Percentiles rank a stretch among this genome's conserved stretches.
Evolutionary conservation across 2,888 invertebrate species (phyloP).

Genomic region (Oasisia sp.): DNA sequence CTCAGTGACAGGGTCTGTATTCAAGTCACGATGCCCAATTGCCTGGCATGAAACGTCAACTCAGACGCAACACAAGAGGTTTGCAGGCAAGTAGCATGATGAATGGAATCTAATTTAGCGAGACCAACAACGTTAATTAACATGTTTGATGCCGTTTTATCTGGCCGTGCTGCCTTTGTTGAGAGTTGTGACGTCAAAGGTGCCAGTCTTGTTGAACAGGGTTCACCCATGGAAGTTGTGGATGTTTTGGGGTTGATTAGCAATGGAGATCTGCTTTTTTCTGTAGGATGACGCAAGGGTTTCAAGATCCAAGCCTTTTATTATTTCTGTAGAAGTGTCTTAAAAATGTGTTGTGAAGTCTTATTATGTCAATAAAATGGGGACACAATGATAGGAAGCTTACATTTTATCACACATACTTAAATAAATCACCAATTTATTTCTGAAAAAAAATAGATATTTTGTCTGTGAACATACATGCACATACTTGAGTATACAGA

Average conservation of each 20-base stretch:
- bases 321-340: not conserved
- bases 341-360: not conserved
- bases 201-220: not conserved
- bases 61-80: not conserved
- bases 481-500: too few relatives aligned
- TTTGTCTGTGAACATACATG: too few relatives aligned
- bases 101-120: conserved; percentile 1
- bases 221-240: not conserved
- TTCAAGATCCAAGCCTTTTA: not conserved
- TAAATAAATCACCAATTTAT: too few relatives aligned
- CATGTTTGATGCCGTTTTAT: not conserved
- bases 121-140: not conserved
- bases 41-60: not conserved
- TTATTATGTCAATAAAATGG: not conserved
- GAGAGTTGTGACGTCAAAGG: not conserved
- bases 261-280: not conserved
- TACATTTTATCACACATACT: not conserved
- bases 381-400: not conserved
- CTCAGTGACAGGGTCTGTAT: not conserved
- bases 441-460: too few relatives aligned
- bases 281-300: not conserved
- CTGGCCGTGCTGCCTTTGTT: not conserved
- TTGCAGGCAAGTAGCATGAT: not conserved
- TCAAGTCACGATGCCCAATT: not conserved
- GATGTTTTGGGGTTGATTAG: not conserved